Percentiles rank a stretch among this genome's conserved stretches.
These are phyloP conservation scores for Dendrocopos noguchii DNA, from an alignment of 2,113 vertebrate genomes.

Conservation along the genomic window DNA sequence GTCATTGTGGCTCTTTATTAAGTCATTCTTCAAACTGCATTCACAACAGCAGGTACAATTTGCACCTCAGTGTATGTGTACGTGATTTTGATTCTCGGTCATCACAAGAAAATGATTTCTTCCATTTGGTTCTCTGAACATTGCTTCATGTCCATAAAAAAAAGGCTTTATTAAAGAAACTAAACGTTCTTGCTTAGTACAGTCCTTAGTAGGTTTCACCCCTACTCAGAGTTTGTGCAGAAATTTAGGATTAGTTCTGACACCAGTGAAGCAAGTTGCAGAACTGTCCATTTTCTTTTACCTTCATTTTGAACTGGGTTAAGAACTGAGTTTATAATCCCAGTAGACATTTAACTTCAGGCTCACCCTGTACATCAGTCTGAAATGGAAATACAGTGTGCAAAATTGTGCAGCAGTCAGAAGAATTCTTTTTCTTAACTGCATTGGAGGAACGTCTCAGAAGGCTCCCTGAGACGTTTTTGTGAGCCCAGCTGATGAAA, in stretches of 20 bases:
- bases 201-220: neutral
- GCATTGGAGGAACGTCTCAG: neutral
- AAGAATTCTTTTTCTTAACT: neutral
- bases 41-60: neutral
- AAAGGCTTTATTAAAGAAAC: neutral
- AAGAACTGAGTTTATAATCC: neutral
- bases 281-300: neutral
- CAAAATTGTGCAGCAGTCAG: neutral
- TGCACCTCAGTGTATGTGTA: neutral
- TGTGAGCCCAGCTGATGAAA: neutral
- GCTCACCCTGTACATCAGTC: neutral
- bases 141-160: neutral
- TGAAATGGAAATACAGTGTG: neutral
- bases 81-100: neutral
- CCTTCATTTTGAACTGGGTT: neutral
- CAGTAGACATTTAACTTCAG: neutral
- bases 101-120: neutral
- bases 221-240: neutral
- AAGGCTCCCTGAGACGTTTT: neutral
- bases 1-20: neutral
- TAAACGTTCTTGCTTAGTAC: neutral
- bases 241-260: neutral
- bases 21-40: neutral
- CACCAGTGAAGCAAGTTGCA: neutral
- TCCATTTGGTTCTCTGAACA: neutral